Conservation (phyloP, 2,113 vertebrate species). For the Cricetomys ansorgei region DNA sequence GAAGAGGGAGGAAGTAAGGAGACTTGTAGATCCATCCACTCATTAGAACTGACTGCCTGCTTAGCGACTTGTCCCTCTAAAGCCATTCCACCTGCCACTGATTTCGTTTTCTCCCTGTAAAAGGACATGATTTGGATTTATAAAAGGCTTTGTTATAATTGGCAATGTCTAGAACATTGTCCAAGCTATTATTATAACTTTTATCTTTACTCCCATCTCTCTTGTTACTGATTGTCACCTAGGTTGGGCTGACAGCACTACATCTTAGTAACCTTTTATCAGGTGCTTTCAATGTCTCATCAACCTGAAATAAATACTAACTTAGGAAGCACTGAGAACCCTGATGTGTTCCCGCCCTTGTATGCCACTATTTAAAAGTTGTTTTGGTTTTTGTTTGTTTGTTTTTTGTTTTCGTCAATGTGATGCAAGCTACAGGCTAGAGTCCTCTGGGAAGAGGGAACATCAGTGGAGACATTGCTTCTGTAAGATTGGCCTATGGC, state of each 20-base stretch:
- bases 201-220: background rate
- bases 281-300: background rate
- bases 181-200: background rate
- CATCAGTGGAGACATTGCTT: background rate
- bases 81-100: background rate
- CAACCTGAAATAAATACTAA: background rate
- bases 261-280: background rate
- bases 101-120: background rate
- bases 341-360: background rate
- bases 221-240: background rate
- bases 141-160: background rate
- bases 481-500: background rate
- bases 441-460: background rate
- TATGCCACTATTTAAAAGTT: background rate
- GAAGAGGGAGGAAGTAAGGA: background rate
- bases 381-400: background rate
- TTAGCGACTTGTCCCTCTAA: background rate
- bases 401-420: background rate
- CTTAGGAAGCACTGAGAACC: background rate
- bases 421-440: background rate
- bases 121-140: background rate
- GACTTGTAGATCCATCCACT: background rate
- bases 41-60: background rate
- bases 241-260: background rate
- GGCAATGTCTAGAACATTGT: background rate